Base-by-base conservation (phyloP, 2,888 invertebrate genomes). In the Abscondita cerata region DNA sequence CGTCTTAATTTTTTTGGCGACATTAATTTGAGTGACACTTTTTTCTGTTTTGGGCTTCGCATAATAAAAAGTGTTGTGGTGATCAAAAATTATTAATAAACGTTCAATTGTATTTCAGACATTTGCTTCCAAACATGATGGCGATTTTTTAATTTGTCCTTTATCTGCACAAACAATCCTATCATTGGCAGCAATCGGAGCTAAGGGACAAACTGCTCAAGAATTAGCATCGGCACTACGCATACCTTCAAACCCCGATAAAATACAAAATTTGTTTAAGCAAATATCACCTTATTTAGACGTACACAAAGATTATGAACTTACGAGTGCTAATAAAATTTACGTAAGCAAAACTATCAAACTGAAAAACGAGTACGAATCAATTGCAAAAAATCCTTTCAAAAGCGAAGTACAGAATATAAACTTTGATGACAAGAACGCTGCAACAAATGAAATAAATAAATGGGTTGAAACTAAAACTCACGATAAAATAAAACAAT, bases 341-440 rank as follows among this genome's bases (percentile, higher is more conserved):
- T 94, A 87, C 73, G 79, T 89, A 0, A 84, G 85, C 68, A 46
- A 75, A 4, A 82, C 81, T 1, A 83, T 86, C 50, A 74, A 81
- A 9, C 70, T 92, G 1, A 81, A 84, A n/a, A 72, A 83, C 0
- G 75, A 81, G 13, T 87, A 87, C 65, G 82, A 85, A 68, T 78
- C 82, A 4, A 78, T 87, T 36, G 86, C 91, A 0, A 72, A 81
- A 8, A 82, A 85, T 20, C 80, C 85, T 34, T 93, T 91, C 73
- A 79, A 84, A 52, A 85, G 90, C 1, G 84, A 82, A 3, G 83
- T 87, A 2, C 84, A 89, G 62, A 71, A 70, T 53, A 54, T 79
- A 1, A 69, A 78, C 56, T 76, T 75, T 48, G 19, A 18, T 8
- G 15, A 58, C 36, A 46, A n/a, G 1, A 31, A 31, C 18, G 13